Conservation (phyloP, 2,888 invertebrate genomes). For the Agrotis exclamationis region DNA sequence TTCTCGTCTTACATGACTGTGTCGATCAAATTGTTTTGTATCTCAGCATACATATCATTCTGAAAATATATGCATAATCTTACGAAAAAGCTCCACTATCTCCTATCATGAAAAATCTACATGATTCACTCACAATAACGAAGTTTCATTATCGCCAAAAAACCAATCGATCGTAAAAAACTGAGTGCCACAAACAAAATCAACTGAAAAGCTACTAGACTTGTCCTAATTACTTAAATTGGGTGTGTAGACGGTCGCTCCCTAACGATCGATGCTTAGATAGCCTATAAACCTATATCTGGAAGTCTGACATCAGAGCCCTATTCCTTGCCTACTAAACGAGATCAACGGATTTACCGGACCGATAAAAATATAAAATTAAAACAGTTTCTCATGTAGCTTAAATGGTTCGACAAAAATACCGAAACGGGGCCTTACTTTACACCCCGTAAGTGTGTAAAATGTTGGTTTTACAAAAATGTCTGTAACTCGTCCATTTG, state of each 20-base stretch:
- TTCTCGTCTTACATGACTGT: too few relatives aligned
- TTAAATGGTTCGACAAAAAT: too few relatives aligned
- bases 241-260: slow-evolving; percentile 27
- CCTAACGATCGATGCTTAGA: slow-evolving; percentile 34
- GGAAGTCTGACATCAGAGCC: slow-evolving; percentile 26
- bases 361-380: too few relatives aligned
- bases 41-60: too few relatives aligned
- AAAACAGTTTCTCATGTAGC: too few relatives aligned
- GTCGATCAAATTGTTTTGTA: too few relatives aligned
- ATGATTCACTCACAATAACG: slow-evolving; percentile 2
- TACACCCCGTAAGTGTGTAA: too few relatives aligned
- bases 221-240: slow-evolving; percentile 55
- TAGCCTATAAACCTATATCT: slow-evolving; percentile 36
- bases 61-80: neutral
- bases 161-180: slow-evolving; percentile 35
- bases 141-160: slow-evolving; percentile 18
- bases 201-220: slow-evolving; percentile 4
- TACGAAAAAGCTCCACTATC: neutral
- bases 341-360: too few relatives aligned
- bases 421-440: too few relatives aligned
- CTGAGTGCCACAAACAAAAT: slow-evolving; percentile 20
- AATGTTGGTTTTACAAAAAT: too few relatives aligned
- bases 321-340: too few relatives aligned
- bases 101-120: neutral
- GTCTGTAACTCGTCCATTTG: too few relatives aligned